Conservation (phyloP, 2,888 invertebrate species). For the Steromphala cineraria region DNA sequence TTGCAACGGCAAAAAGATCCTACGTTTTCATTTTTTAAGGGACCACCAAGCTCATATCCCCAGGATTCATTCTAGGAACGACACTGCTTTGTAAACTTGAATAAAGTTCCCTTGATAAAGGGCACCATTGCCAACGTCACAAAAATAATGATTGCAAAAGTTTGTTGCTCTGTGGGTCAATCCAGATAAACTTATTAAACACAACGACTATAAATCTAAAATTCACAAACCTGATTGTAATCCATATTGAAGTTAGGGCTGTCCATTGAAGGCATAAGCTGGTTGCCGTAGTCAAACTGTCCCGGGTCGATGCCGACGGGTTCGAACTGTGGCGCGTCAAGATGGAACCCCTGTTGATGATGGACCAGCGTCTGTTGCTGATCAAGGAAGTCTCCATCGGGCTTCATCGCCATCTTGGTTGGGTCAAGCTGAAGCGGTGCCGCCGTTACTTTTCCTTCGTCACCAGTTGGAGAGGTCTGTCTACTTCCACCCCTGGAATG, state of each 20-base stretch:
- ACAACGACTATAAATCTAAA: neutral
- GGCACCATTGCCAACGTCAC: too few species aligned
- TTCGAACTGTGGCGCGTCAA: slow-evolving; percentile 72
- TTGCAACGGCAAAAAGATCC: too few species aligned
- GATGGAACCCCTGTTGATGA: slow-evolving; percentile 63
- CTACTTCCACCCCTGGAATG: slow-evolving; percentile 82
- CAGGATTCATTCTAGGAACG: too few species aligned
- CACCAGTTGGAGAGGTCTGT: slow-evolving; percentile 93
- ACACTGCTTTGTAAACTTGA: too few species aligned
- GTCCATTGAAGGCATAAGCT: slow-evolving; percentile 74
- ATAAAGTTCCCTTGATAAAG: too few species aligned
- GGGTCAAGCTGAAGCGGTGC: slow-evolving; percentile 47
- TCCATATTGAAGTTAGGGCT: slow-evolving; percentile 75
- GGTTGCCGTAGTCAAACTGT: slow-evolving; percentile 72
- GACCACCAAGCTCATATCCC: too few species aligned
- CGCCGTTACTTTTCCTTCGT: slow-evolving; percentile 78
- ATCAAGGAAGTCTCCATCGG: slow-evolving; percentile 63
- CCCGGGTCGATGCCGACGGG: slow-evolving; percentile 73
- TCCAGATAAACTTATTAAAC: too few species aligned
- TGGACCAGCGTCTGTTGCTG: slow-evolving; percentile 47
- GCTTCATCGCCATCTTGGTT: slow-evolving; percentile 37
- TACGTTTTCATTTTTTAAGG: too few species aligned
- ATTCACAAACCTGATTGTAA: slow-evolving; percentile 70
- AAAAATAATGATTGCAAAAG: too few species aligned
- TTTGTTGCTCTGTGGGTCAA: too few species aligned